phyloP scores from a whole-genome alignment of 23 tunicate genomes.

The Botrylloides violaceus region DNA sequence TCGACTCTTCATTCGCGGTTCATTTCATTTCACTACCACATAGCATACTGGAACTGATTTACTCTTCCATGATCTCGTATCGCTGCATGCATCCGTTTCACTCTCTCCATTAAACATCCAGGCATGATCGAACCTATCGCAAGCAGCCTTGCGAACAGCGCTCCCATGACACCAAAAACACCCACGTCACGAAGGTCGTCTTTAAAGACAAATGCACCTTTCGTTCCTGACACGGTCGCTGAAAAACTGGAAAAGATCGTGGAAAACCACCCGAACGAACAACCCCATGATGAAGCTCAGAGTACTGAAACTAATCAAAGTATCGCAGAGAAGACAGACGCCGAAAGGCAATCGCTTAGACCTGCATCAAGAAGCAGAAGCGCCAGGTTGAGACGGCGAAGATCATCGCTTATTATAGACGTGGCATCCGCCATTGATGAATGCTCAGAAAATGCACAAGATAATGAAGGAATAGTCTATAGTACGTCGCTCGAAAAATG shows the following conservation, averaged over 20 bases:
- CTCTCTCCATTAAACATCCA: slow-evolving; percentile 3
- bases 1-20: too few relatives aligned
- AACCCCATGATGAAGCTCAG: background rate
- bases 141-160: slow-evolving; percentile 36
- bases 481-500: slow-evolving; percentile 12
- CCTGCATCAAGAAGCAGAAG: background rate
- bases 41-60: too few relatives aligned
- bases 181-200: slow-evolving; percentile 68
- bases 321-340: background rate
- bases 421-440: background rate
- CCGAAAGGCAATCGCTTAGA: background rate
- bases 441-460: background rate
- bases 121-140: slow-evolving; percentile 61
- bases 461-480: slow-evolving; percentile 17
- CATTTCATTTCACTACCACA: too few relatives aligned
- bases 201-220: slow-evolving; percentile 53
- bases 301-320: background rate
- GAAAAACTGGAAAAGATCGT: background rate
- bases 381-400: background rate
- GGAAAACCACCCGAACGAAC: background rate
- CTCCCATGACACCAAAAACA: slow-evolving; percentile 56
- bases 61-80: too few relatives aligned
- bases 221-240: background rate
- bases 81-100: too few relatives aligned
- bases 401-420: background rate